Base-by-base conservation (phyloP, 2,888 invertebrate genomes). In the Phorcus lineatus region DNA sequence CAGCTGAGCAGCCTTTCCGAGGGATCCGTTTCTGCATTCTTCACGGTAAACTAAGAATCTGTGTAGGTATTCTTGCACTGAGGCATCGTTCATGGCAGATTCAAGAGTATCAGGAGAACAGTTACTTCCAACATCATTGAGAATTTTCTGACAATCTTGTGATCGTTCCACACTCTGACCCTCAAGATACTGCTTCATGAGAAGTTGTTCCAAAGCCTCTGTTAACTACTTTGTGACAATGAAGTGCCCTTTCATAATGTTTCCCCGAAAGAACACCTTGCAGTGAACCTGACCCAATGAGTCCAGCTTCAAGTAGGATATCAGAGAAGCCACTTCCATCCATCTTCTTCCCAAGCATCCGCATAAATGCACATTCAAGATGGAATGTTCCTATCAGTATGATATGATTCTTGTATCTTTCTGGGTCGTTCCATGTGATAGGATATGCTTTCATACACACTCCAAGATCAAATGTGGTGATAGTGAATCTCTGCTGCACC, bases 401-500 rank as follows among this genome's bases (percentile, higher is more conserved):
- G 24, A 84, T 81, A 80, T 83, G 85, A 9, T 79, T 57, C n/a
- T 79, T 28, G 79, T 79, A 85, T 40, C 22, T 17, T 11, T 79
- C 77, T 22, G 83, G 80, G 16, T 28, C 24, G 16, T 78, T 82
- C 84, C 79, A 86, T 7, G 83, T 77, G 22, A 86, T 24, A 13
- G 85, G 86, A 52, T 78, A 81, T 19, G 86, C 85, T 66, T 84
- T 84, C 83, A 86, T 86, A 66, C 86, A 84, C 31, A 86, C 84
- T 2, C 85, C 83, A 16, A 86, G 66, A 57, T 87, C 86, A 81
- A 85, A 87, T 24, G 85, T 86, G 40, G 83, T 86, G 17, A 86
- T 77, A n/a, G 79, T 78, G 55, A 83, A 86, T 36, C 67, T 4
- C 55, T 86, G 87, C 0, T 83, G 82, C 67, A 84, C 84, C 80